phyloP scores from a whole-genome alignment of 2,113 vertebrate species.

The Orthonyx spaldingii region DNA sequence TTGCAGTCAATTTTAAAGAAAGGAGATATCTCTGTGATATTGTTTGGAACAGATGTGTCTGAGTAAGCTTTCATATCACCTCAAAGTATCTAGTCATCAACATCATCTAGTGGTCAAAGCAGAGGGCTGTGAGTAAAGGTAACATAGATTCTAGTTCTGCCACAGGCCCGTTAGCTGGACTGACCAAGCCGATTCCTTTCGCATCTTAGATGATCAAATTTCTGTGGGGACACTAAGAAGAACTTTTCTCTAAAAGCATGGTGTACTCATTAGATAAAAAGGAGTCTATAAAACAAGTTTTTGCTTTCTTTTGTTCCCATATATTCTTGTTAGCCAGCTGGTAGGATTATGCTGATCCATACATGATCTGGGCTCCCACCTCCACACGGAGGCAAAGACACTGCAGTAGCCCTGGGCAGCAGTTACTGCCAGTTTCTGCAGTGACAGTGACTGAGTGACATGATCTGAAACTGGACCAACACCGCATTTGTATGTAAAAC shows the following conservation, averaged over 20 bases:
- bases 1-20: background rate
- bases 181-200: background rate
- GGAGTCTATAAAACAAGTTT: background rate
- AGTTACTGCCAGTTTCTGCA: background rate
- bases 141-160: background rate
- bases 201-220: background rate
- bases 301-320: background rate
- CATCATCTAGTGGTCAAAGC: constrained; percentile 22
- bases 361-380: background rate
- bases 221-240: background rate
- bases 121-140: background rate
- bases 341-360: background rate
- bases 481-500: background rate
- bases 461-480: background rate
- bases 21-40: background rate
- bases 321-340: background rate
- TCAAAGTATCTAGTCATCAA: background rate
- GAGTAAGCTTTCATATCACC: background rate
- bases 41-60: background rate
- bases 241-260: background rate
- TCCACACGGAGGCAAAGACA: rapidly evolving
- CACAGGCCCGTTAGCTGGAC: background rate
- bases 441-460: background rate
- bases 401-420: background rate
- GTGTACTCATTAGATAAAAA: background rate